These are phyloP conservation scores for Sus scrofa DNA, from an alignment of 2,113 vertebrate species.

Conservation along the genomic window DNA sequence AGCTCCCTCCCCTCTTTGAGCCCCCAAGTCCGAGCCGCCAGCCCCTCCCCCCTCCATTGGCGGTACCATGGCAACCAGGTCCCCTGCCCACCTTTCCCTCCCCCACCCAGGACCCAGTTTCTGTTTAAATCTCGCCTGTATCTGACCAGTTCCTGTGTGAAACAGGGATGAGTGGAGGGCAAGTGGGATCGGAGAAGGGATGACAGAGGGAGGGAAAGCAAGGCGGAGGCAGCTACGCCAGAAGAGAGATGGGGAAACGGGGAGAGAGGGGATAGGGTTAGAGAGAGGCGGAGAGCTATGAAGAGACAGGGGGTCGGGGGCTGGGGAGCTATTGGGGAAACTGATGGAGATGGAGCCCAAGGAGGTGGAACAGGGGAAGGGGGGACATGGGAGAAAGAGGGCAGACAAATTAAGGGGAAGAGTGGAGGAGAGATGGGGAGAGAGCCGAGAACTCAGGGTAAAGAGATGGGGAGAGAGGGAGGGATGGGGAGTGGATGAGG, in stretches of 20 bases:
- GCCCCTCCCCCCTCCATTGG: background rate
- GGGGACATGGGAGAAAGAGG: background rate
- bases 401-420: background rate
- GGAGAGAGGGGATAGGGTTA: background rate
- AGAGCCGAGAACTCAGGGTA: background rate
- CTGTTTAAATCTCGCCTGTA: slow-evolving; percentile 53
- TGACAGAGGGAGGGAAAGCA: background rate
- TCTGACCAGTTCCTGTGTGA: slow-evolving; percentile 1
- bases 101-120: slow-evolving; percentile 44
- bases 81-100: slow-evolving; percentile 10
- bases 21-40: too few species aligned
- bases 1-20: background rate
- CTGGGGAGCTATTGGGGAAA: background rate
- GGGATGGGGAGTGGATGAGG: background rate
- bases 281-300: background rate
- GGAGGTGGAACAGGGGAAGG: background rate
- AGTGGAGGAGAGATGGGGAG: background rate
- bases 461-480: background rate
- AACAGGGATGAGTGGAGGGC: slow-evolving; percentile 66
- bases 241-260: background rate
- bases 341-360: background rate
- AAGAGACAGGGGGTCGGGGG: background rate
- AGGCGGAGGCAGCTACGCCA: background rate
- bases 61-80: slow-evolving; percentile 61
- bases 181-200: slow-evolving; percentile 63